Evolutionary conservation across 2,888 invertebrate species (phyloP).

Genomic region (Thysanoteuthis rhombus): DNA sequence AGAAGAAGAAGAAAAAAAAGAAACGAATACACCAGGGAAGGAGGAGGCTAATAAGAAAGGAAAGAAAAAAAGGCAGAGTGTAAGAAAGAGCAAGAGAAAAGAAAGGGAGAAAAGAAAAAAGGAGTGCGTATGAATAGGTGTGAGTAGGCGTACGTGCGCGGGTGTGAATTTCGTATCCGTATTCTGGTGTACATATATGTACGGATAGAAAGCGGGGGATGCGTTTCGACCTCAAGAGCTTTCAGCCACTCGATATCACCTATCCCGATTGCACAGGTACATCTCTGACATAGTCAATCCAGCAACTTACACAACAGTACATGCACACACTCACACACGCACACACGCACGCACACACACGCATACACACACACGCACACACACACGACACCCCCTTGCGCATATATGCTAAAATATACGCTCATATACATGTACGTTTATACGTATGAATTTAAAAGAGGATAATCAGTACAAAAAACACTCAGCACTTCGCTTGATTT

Average conservation of each 20-base stretch:
- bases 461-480: neutral
- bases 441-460: neutral
- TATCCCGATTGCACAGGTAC: neutral
- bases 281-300: neutral
- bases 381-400: no score
- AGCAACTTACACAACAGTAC: neutral
- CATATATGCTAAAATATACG: neutral
- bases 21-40: neutral
- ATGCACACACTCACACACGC: neutral
- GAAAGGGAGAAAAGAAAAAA: neutral
- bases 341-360: neutral
- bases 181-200: neutral
- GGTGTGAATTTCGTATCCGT: neutral
- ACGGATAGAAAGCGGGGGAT: neutral
- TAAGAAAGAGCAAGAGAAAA: neutral
- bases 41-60: neutral
- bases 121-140: fast-evolving
- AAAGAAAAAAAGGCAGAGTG: neutral
- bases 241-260: neutral
- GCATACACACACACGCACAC: neutral
- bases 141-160: neutral
- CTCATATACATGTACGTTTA: neutral
- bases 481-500: neutral
- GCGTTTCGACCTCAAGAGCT: no score
- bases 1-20: neutral